Conservation (phyloP, 2,888 invertebrate genomes). For the Drosophila paucipuncta region DNA sequence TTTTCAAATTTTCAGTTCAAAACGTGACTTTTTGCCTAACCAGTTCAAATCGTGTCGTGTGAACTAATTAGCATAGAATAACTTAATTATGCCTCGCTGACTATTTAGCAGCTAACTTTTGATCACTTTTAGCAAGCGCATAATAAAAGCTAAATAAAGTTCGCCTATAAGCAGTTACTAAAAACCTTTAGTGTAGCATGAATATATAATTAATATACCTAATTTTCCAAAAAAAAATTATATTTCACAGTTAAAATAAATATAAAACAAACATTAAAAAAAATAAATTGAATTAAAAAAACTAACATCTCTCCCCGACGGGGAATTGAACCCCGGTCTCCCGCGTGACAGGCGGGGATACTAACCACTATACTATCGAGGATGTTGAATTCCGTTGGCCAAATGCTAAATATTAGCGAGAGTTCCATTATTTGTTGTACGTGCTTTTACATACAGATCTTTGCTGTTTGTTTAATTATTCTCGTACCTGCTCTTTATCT, state of each 20-base stretch:
- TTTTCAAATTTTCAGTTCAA: slow-evolving; percentile 13
- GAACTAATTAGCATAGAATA: slow-evolving; percentile 20
- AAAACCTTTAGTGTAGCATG: background rate
- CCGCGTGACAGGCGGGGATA: slow-evolving; percentile 60
- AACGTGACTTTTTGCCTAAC: background rate
- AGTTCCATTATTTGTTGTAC: background rate
- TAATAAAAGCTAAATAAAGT: background rate
- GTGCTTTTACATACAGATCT: background rate
- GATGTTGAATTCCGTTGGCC: fast-evolving
- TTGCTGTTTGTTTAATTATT: background rate
- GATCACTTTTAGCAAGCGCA: background rate
- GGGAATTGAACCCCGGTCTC: slow-evolving; percentile 63
- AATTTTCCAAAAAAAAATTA: background rate
- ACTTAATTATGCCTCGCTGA: slow-evolving; percentile 18
- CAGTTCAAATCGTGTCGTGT: slow-evolving; percentile 13
- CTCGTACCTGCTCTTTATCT: background rate
- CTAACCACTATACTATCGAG: slow-evolving; percentile 64
- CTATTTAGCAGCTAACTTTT: slow-evolving; percentile 7
- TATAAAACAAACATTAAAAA: background rate
- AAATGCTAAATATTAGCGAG: background rate
- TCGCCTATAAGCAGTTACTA: background rate
- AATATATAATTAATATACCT: background rate
- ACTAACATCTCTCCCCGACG: slow-evolving; percentile 48
- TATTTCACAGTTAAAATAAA: background rate
- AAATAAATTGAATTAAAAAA: background rate